These are phyloP conservation scores for Melanostoma mellinum DNA, from an alignment of 2,888 invertebrate genomes.

Conservation along the genomic window DNA sequence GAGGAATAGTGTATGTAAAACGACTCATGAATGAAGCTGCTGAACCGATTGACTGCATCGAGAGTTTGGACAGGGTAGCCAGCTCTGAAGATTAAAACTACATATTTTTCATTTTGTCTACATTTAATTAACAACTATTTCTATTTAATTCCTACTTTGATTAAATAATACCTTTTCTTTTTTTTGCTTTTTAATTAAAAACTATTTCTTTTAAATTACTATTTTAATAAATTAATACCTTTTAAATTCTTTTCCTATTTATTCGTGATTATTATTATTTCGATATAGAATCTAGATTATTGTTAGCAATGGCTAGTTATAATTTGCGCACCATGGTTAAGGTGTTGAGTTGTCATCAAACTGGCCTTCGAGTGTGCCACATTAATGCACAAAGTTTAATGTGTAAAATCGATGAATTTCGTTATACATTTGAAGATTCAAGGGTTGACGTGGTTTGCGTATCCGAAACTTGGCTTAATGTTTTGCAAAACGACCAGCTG, in stretches of 20 bases:
- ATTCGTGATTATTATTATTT: background rate
- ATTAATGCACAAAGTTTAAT: background rate
- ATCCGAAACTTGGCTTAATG: background rate
- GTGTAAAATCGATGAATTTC: conserved; percentile 4
- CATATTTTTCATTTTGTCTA: too few species aligned
- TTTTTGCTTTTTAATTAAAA: background rate
- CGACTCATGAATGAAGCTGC: background rate
- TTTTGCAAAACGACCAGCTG: background rate
- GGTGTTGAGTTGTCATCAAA: background rate
- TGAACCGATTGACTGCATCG: background rate
- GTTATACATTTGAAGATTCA: background rate
- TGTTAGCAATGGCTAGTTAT: too few species aligned
- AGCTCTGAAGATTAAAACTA: too few species aligned
- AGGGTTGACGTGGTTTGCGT: conserved; percentile 6
- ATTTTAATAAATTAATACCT: background rate
- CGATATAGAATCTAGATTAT: background rate
- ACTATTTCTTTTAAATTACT: background rate
- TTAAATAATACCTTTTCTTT: background rate
- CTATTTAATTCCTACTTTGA: too few species aligned
- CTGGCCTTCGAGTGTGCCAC: background rate
- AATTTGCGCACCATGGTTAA: background rate
- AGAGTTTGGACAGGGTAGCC: too few species aligned
- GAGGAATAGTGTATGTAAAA: background rate
- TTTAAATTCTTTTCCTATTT: background rate
- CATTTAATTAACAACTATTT: too few species aligned